Evolutionary conservation across 2,113 vertebrate genomes (phyloP).

Genomic region (Glareola pratincola): DNA sequence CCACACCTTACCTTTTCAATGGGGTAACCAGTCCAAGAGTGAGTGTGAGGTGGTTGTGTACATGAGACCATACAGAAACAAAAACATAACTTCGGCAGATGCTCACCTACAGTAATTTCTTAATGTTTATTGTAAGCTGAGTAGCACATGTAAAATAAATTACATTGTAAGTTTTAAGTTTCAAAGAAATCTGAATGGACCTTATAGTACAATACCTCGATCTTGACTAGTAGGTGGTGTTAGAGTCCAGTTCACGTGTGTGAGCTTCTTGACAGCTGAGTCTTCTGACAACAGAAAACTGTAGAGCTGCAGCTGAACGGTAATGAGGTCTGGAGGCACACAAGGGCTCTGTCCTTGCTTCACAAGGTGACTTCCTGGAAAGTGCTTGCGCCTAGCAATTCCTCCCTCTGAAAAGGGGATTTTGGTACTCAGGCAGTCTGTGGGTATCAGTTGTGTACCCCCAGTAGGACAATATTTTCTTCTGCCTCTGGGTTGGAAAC

Average conservation of each 20-base stretch:
- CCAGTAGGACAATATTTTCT: not conserved
- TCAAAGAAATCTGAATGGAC: not conserved
- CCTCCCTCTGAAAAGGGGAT: not conserved
- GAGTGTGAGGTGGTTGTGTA: not conserved
- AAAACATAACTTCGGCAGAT: not conserved
- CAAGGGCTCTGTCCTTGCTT: not conserved
- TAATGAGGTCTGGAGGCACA: not conserved
- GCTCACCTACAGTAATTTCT: not conserved
- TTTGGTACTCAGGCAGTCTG: not conserved
- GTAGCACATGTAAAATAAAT: not conserved
- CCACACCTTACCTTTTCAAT: not conserved
- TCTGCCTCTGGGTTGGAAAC: not conserved
- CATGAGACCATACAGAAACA: not conserved
- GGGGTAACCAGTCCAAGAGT: not conserved
- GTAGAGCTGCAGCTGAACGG: not conserved
- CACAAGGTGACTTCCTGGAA: not conserved
- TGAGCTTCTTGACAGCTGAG: not conserved
- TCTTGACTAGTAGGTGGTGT: not conserved
- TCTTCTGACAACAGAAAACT: not conserved
- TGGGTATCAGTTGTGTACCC: not conserved
- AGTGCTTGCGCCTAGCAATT: not conserved
- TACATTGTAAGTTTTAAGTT: not conserved
- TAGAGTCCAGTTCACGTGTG: not conserved
- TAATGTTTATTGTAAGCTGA: not conserved
- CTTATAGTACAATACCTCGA: not conserved